Percentiles rank a stretch among this genome's conserved stretches.
Evolutionary conservation across 2,797 vertebrate genomes (phyloP).

Genomic region (Takifugu rubripes): DNA sequence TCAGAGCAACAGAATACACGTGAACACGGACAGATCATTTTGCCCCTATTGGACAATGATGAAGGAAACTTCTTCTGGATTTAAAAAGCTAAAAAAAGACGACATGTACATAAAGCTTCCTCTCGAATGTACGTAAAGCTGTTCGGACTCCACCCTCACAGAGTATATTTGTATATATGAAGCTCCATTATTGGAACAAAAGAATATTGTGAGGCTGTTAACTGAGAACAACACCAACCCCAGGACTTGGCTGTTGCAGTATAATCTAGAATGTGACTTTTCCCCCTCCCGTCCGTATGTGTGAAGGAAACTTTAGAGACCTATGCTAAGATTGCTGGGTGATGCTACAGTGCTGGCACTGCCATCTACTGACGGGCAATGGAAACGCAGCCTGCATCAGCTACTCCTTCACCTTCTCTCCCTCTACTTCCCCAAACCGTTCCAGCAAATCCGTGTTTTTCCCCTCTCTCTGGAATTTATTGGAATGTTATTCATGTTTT

Average conservation of each 20-base stretch:
- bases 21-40: conserved; percentile 53
- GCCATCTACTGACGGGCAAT: conserved; percentile 74
- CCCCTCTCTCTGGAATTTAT: not conserved
- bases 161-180: conserved; percentile 50
- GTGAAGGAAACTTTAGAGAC: conserved; percentile 56
- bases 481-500: not conserved
- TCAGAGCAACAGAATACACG: not conserved
- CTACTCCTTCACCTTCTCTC: conserved; percentile 40
- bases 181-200: conserved; percentile 45
- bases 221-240: conserved; percentile 6
- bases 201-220: conserved; percentile 41
- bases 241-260: conserved; percentile 16
- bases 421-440: no score
- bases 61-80: conserved; percentile 71
- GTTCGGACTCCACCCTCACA: conserved; percentile 32
- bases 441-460: conserved; percentile 21
- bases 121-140: conserved; percentile 49
- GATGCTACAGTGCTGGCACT: conserved; percentile 80
- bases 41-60: conserved; percentile 49
- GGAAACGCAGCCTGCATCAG: conserved; percentile 64
- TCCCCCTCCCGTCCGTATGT: conserved; percentile 49
- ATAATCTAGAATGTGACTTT: conserved; percentile 28
- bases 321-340: conserved; percentile 63
- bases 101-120: conserved; percentile 17
- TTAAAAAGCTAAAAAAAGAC: conserved; percentile 22